Evolutionary conservation across 1,140 invertebrate genomes (phyloP).

Genomic region (Prorops nasuta): DNA sequence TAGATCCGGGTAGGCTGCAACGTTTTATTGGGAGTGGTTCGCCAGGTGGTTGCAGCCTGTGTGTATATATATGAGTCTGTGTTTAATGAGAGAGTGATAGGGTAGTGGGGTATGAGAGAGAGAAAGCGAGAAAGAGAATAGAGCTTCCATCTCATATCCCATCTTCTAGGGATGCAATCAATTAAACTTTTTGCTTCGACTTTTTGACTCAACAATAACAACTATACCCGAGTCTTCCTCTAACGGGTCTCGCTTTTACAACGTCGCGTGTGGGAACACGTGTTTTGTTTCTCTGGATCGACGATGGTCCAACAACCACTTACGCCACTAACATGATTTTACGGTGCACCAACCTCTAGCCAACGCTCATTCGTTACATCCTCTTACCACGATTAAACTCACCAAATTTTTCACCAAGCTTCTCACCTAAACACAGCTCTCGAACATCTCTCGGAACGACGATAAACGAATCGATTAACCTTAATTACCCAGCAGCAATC

Average conservation of each 20-base stretch:
- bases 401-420: too few relatives aligned
- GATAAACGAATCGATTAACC: conserved; percentile 31
- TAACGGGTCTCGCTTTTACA: conserved; percentile 35
- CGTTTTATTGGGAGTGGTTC: too few relatives aligned
- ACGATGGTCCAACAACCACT: too few relatives aligned
- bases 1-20: conserved; percentile 9
- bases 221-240: conserved; percentile 7
- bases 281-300: too few relatives aligned
- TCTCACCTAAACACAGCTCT: too few relatives aligned
- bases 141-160: conserved; percentile 17
- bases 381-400: too few relatives aligned
- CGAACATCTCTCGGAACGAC: conserved; percentile 25
- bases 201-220: conserved; percentile 32
- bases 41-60: background rate
- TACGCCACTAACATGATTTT: too few relatives aligned
- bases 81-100: background rate
- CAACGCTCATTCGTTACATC: too few relatives aligned
- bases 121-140: conserved; percentile 11
- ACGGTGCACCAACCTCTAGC: too few relatives aligned
- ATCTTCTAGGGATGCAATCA: conserved; percentile 32
- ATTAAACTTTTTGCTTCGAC: conserved; percentile 34
- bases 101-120: conserved; percentile 11
- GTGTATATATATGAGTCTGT: background rate
- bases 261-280: conserved; percentile 18
- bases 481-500: conserved; percentile 28